Evolutionary conservation across 1,140 invertebrate species (phyloP), one percentile per base, ranked within the genome.

Genomic region (Carcinoscorpius rotundicauda): DNA sequence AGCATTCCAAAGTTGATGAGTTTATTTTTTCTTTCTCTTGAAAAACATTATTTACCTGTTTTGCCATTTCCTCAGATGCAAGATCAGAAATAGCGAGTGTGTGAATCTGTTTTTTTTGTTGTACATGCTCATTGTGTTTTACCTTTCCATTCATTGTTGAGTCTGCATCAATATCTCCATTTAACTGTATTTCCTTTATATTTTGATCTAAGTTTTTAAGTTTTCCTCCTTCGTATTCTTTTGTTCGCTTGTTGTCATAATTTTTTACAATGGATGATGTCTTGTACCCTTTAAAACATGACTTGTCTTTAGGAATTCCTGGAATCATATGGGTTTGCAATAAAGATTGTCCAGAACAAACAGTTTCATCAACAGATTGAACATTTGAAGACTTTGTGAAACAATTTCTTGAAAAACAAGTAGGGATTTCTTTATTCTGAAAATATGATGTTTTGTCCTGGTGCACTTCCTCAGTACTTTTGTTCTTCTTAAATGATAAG

Each of bases 281-380:
- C 29, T 29, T 29, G 29, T 29, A 29, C 29, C 29, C 29, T 29
- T n/a, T 60, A 56, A 51, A 62, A 61, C 52, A 59, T 64, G 63
- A 62, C 9, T 68, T 71, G 57, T 73, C 75, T 66, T 76, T 80
- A 3, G 83, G 83, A 77, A 87, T 82, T 8, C 84, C 86, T 3
- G 83, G 83, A 68, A 83, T 84, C 51, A 90, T 91, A 68, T 89
- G 91, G 66, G 91, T 81, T 72, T 91, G 86, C 62, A 93, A 80
- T 9, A 93, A 79, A 61, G 83, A 82, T 72, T 87, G 83, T 64
- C 85, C 83, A 50, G 85, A 84, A 9, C 76, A 75, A 1, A 76
- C 76, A 29, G 77, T 73, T 63, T 88, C 86, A 66, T 85, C 83
- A 71, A 85, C 81, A 0, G 84, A 86, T 72, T 82, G 84, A 68